Evolutionary conservation across 2,888 invertebrate species (phyloP).

Genomic region (Drosophila ezoana): DNA sequence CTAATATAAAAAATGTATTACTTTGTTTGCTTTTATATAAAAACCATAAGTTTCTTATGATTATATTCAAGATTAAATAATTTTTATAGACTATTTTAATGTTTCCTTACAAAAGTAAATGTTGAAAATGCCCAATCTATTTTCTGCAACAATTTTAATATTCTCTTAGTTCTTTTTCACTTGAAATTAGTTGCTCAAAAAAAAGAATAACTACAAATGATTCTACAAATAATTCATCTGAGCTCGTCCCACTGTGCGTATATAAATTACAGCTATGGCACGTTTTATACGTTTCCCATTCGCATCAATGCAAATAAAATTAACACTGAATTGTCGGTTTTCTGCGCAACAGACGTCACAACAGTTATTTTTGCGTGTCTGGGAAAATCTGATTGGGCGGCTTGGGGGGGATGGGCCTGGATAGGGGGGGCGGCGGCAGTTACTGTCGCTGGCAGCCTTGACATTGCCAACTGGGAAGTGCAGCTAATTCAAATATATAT

Average conservation of each 20-base stretch:
- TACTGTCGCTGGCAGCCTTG: slow-evolving; percentile 33
- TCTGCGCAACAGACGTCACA: not conserved
- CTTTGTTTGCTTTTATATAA: no score
- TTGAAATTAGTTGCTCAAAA: no score
- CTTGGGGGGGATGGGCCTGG: not conserved
- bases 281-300: slow-evolving; percentile 1
- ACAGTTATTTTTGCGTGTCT: slow-evolving; percentile 1
- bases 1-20: no score
- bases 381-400: not conserved
- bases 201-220: no score
- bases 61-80: no score
- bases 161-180: no score
- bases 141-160: no score
- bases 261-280: slow-evolving; percentile 10
- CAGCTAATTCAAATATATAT: slow-evolving; percentile 59
- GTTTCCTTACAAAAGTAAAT: no score
- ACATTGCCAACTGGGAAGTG: slow-evolving; percentile 48
- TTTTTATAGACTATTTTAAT: no score
- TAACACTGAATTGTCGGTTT: slow-evolving; percentile 1
- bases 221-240: no score
- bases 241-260: not conserved
- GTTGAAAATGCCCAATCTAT: no score
- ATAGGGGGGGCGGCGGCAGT: not conserved
- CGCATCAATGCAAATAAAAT: slow-evolving; percentile 18
- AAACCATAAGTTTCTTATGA: no score